Percentiles rank a stretch among this genome's conserved stretches.
Conservation (phyloP, 2,888 invertebrate genomes). For the Protodeltote pygarga region DNA sequence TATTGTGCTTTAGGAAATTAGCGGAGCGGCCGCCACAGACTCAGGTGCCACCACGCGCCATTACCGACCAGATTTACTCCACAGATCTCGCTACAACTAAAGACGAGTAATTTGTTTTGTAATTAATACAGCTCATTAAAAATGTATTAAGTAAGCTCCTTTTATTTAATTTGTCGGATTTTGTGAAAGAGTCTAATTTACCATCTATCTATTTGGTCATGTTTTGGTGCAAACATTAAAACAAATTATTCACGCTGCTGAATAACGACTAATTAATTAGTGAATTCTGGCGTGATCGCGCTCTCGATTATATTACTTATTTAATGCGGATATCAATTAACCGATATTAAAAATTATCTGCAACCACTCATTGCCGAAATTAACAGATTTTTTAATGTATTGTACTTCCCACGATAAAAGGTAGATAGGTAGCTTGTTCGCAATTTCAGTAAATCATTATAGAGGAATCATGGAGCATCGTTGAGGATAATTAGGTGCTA, state of each 20-base stretch:
- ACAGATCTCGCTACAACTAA: slow-evolving; percentile 60
- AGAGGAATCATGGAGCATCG: slow-evolving; percentile 20
- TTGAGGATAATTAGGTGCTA: slow-evolving; percentile 33
- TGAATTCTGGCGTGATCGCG: slow-evolving; percentile 29
- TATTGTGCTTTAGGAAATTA: slow-evolving; percentile 80
- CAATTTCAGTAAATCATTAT: slow-evolving; percentile 34
- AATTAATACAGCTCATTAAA: slow-evolving; percentile 76
- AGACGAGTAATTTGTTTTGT: slow-evolving; percentile 71
- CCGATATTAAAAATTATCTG: slow-evolving; percentile 28
- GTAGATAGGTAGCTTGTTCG: slow-evolving; percentile 12
- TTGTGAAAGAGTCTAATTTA: slow-evolving; percentile 32
- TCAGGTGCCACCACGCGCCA: slow-evolving; percentile 75
- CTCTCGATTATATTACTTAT: slow-evolving; percentile 47
- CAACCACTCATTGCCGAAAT: slow-evolving; percentile 12
- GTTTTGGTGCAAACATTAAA: slow-evolving; percentile 42
- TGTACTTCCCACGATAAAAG: slow-evolving; percentile 24
- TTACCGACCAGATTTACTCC: slow-evolving; percentile 75
- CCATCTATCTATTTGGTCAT: slow-evolving; percentile 35
- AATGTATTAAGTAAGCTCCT: slow-evolving; percentile 60
- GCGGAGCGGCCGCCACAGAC: slow-evolving; percentile 62
- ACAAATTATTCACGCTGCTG: slow-evolving; percentile 45
- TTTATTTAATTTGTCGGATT: slow-evolving; percentile 41
- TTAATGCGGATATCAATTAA: slow-evolving; percentile 47
- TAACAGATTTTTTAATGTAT: slow-evolving; percentile 19
- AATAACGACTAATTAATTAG: slow-evolving; percentile 56